Evolutionary conservation across 2,888 invertebrate species (phyloP).

Genomic region (Diadegma fenestrale): DNA sequence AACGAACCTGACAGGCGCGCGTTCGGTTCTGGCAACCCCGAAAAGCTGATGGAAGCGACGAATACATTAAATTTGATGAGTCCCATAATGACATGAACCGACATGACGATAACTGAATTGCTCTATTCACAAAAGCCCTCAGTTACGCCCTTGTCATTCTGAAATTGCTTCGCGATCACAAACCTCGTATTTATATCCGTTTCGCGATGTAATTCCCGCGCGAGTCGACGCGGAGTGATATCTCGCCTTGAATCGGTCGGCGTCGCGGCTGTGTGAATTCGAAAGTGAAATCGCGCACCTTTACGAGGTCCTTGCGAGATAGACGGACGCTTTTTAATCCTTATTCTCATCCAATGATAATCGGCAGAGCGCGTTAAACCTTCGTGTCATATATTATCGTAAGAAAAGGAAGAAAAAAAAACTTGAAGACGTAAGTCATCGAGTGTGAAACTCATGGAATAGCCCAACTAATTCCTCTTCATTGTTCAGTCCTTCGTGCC

Average conservation of each 20-base stretch:
- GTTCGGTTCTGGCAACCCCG: not conserved
- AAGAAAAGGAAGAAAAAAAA: not conserved
- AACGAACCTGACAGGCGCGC: slow-evolving; percentile 57
- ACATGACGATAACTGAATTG: not conserved
- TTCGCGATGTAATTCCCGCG: slow-evolving; percentile 30
- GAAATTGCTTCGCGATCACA: not conserved
- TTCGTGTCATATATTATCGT: slow-evolving; percentile 3
- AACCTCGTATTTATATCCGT: slow-evolving; percentile 31
- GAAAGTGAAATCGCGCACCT: slow-evolving; percentile 76
- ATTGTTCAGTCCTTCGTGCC: not conserved
- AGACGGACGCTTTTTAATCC: slow-evolving; percentile 41
- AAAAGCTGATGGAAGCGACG: not conserved
- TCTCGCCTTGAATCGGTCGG: slow-evolving; percentile 65
- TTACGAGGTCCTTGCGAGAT: slow-evolving; percentile 36
- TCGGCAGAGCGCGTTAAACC: slow-evolving; percentile 54
- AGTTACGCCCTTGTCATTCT: slow-evolving; percentile 23
- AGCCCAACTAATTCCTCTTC: not conserved
- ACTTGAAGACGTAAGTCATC: not conserved
- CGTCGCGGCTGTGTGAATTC: slow-evolving; percentile 77
- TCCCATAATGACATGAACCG: not conserved
- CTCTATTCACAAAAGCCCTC: not conserved
- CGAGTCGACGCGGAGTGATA: slow-evolving; percentile 31
- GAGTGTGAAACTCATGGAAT: not conserved
- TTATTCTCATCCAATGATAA: slow-evolving; percentile 38
- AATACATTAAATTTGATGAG: not conserved